A percentile compares a stretch with the other conserved stretches of the same genome.
Evolutionary conservation across 2,797 vertebrate genomes (phyloP).

Genomic region (Scolopax rusticola): DNA sequence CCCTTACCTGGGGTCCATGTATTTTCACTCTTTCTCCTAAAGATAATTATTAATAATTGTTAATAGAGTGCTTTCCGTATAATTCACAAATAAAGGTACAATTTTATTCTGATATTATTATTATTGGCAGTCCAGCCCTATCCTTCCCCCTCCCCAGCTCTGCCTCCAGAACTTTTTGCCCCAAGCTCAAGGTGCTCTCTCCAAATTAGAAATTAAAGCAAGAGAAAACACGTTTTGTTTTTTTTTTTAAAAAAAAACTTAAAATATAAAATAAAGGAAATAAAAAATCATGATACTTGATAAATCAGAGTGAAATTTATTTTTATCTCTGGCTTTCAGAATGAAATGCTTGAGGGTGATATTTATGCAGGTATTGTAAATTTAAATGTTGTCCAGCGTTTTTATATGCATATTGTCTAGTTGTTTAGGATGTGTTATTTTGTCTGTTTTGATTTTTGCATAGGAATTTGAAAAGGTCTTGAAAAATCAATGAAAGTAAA

Average conservation of each 20-base stretch:
- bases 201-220: neutral
- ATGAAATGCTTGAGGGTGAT: neutral
- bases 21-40: conserved; percentile 56
- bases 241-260: neutral
- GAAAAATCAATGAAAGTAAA: neutral
- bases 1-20: conserved; percentile 56
- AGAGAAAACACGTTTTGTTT: neutral
- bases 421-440: neutral
- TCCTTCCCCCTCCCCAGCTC: neutral
- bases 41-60: conserved; percentile 10
- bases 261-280: neutral
- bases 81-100: neutral
- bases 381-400: neutral
- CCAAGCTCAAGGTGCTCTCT: neutral
- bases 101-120: neutral
- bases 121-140: neutral
- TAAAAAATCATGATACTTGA: neutral
- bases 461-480: neutral
- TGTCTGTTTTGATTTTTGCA: neutral
- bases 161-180: neutral
- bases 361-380: neutral
- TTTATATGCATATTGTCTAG: neutral
- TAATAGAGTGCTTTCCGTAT: neutral
- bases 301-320: neutral
- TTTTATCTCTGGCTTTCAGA: neutral